Conservation (phyloP, 2,888 invertebrate genomes). For the Apamea crenata region DNA sequence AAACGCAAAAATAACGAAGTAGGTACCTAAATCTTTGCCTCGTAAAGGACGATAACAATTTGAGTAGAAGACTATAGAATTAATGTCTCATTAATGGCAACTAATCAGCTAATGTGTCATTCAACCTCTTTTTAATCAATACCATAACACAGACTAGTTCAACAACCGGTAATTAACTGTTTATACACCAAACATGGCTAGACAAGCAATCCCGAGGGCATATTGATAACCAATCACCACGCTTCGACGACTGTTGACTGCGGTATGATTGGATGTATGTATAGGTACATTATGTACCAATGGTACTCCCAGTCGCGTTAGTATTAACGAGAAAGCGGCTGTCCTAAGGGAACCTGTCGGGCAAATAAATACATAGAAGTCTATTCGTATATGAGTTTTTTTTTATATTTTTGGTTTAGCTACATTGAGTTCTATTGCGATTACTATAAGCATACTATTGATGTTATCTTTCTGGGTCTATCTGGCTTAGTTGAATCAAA, state of each 20-base stretch:
- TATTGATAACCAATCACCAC: conserved; percentile 30
- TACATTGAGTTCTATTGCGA: background rate
- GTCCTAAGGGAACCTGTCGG: conserved; percentile 4
- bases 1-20: background rate
- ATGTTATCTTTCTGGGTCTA: background rate
- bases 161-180: conserved; percentile 9
- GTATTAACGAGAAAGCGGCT: conserved; percentile 13
- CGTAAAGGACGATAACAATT: background rate
- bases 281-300: background rate
- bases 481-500: background rate
- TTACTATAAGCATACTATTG: background rate
- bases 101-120: too few relatives aligned
- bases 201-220: conserved; percentile 11
- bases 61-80: background rate
- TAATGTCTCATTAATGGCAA: too few relatives aligned
- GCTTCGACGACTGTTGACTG: conserved; percentile 31
- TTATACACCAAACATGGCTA: background rate
- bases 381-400: conserved; percentile 7
- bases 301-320: conserved; percentile 15
- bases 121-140: background rate
- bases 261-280: conserved; percentile 32
- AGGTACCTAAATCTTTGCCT: background rate
- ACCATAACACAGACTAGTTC: background rate
- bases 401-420: background rate
- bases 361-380: conserved; percentile 30